Evolutionary conservation across 2,888 invertebrate species (phyloP), one percentile per base, ranked within the genome.

Genomic region (Scrobipalpa atriplicella): DNA sequence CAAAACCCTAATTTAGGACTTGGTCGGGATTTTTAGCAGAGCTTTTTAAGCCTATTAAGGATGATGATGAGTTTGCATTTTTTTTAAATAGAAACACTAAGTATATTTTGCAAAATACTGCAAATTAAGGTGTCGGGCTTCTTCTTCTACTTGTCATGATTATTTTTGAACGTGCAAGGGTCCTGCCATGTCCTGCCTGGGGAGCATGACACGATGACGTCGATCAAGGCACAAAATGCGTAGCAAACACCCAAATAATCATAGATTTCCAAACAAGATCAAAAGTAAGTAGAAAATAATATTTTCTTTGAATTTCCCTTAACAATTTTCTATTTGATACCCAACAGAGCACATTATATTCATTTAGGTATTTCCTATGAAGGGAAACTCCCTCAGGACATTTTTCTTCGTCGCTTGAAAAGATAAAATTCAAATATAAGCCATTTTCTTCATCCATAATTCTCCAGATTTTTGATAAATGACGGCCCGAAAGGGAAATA

Each of bases 391-490:
- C 54, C 39, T 19, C 3, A 54, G 43, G 67, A 39, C 29, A 54
- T 67, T 61, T 43, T 18, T 36, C 19, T 51, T 41, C 62, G 56
- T 64, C 61, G 39, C 61, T 43, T 58, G 68, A 54, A 61, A 65
- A 65, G 65, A 68, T 65, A 71, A 70, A 75, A 76, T 79, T 78
- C 73, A 75, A 80, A 81, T 78, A 75, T 73, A 75, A 74, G 74
- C 68, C 75, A 71, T 75, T 76, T 75, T 70, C 73, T 68, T 74
- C 72, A 69, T 72, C 72, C 71, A 73, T 78, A 76, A 77, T 74
- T 68, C 68, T 70, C 68, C 66, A 67, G 71, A 74, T 77, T 78
- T 77, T 73, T 77, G 78, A 80, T 78, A 78, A 80, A 81, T 76
- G 74, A 70, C 73, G 67, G 72, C 73, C 70, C 71, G 58, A 67